phyloP scores from a whole-genome alignment of 2,797 vertebrate genomes.

The Vireo griseus region DNA sequence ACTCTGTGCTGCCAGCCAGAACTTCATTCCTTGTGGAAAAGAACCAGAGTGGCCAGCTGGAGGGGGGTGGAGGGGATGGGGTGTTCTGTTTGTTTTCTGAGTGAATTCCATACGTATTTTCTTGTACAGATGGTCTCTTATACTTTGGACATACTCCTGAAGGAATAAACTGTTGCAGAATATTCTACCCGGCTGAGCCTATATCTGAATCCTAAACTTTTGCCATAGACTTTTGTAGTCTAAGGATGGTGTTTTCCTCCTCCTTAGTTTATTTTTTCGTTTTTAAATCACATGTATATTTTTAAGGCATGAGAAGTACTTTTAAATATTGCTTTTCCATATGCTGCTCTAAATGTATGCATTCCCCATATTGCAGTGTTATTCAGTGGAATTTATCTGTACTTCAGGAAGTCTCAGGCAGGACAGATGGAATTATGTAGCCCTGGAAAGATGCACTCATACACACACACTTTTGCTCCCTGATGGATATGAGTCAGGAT shows the following conservation, averaged over 20 bases:
- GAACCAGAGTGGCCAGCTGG: not conserved
- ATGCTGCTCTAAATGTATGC: not conserved
- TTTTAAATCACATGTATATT: not conserved
- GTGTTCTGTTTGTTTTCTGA: not conserved
- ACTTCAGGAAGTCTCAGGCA: not conserved
- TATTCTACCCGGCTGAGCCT: not conserved
- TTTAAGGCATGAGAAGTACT: not conserved
- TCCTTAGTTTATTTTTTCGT: not conserved
- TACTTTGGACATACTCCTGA: not conserved
- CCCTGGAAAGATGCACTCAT: not conserved
- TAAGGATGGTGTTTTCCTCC: not conserved
- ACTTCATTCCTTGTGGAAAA: not conserved
- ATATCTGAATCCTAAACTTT: not conserved
- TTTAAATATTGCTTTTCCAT: constrained; percentile 30
- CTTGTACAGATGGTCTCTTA: not conserved
- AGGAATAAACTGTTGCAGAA: not conserved
- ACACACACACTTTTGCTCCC: not conserved
- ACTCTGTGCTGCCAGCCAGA: not conserved
- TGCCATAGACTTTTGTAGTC: not conserved
- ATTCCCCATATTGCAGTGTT: not conserved
- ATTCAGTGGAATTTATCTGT: not conserved
- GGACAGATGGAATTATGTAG: constrained; percentile 1
- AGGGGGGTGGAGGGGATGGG: not conserved
- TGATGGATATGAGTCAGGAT: not conserved
- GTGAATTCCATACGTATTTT: not conserved